phyloP scores from a whole-genome alignment of 2,113 vertebrate genomes.

The Hiodon alosoides region DNA sequence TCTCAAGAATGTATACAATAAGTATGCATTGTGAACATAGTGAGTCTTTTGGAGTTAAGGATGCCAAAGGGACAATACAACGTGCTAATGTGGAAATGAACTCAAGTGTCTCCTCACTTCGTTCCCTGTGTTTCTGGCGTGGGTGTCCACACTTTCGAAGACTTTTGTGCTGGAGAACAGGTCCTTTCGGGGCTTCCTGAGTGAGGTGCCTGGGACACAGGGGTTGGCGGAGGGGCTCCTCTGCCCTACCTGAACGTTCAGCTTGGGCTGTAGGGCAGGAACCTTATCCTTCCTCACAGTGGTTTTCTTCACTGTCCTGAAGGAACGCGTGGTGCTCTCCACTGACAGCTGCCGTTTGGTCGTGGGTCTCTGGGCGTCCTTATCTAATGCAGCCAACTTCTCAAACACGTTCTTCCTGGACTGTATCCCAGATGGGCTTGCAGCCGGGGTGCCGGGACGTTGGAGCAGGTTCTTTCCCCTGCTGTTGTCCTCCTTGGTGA shows the following conservation, averaged over 20 bases:
- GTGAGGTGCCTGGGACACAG: constrained; percentile 16
- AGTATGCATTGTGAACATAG: neutral
- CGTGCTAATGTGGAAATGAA: neutral
- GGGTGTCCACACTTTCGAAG: constrained; percentile 55
- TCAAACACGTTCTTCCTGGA: constrained; percentile 38
- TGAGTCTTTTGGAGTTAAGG: too few species aligned
- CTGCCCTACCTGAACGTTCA: neutral
- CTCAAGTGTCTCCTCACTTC: constrained; percentile 48
- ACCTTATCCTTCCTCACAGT: constrained; percentile 43
- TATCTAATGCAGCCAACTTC: constrained; percentile 47
- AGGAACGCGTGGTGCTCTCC: constrained; percentile 56
- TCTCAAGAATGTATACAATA: neutral
- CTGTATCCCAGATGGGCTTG: constrained; percentile 10
- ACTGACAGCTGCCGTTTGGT: constrained; percentile 65
- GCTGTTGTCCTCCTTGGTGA: neutral
- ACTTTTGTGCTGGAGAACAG: constrained; percentile 52
- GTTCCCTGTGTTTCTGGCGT: constrained; percentile 49
- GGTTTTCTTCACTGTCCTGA: constrained; percentile 56
- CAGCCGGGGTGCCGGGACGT: constrained; percentile 16
- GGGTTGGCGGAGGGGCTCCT: neutral
- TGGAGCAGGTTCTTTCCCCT: constrained; percentile 1
- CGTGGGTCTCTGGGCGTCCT: constrained; percentile 54
- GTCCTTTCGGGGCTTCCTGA: constrained; percentile 54
- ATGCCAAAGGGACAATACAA: too few species aligned
- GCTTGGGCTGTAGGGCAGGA: constrained; percentile 3